Evolutionary conservation across 2,797 vertebrate genomes (phyloP).

Genomic region (Loris lydekkerianus): DNA sequence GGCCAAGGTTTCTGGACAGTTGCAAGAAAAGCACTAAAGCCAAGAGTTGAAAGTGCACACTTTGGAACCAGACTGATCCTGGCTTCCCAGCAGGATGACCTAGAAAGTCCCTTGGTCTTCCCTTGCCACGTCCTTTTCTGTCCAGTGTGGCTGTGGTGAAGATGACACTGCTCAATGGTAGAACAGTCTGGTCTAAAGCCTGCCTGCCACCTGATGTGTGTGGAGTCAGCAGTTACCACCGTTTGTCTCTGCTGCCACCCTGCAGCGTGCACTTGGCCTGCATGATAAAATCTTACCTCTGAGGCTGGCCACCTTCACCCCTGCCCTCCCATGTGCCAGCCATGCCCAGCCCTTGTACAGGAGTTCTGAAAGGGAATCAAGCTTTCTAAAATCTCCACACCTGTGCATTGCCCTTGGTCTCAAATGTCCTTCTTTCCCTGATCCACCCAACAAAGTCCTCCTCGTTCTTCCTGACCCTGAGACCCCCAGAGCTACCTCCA

Average conservation of each 20-base stretch:
- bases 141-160: too few species aligned
- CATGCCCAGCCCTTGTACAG: neutral
- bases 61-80: neutral
- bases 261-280: fast-evolving
- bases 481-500: neutral
- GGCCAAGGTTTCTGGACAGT: neutral
- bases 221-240: fast-evolving
- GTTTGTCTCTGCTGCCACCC: fast-evolving
- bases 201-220: fast-evolving
- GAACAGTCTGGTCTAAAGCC: fast-evolving
- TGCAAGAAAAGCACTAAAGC: neutral
- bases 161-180: neutral
- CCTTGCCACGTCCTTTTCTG: neutral
- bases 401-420: neutral
- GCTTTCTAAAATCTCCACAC: neutral
- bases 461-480: neutral
- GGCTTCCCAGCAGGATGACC: neutral
- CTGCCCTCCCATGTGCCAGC: neutral
- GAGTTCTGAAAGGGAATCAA: neutral
- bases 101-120: fast-evolving
- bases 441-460: neutral
- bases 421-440: neutral
- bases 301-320: neutral
- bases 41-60: neutral
- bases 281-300: too few species aligned